phyloP scores from a whole-genome alignment of 2,113 vertebrate genomes.

The Tringa solitaria region DNA sequence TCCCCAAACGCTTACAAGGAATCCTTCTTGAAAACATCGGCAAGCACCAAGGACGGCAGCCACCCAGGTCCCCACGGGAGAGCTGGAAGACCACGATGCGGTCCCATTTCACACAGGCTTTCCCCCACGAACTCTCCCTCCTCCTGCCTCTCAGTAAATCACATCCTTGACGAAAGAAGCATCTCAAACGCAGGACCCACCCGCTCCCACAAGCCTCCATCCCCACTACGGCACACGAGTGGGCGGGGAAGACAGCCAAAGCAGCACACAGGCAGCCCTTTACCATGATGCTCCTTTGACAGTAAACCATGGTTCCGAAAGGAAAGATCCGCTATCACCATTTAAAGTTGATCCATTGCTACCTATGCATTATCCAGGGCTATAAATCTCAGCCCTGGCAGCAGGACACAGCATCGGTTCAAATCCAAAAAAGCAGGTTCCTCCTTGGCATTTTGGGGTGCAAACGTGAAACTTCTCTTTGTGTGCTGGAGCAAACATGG shows the following conservation, averaged over 20 bases:
- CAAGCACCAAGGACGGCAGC: background rate
- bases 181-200: background rate
- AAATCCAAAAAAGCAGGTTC: background rate
- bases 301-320: background rate
- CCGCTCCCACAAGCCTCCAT: background rate
- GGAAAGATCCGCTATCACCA: background rate
- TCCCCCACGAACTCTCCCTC: background rate
- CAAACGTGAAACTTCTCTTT: background rate
- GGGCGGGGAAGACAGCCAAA: background rate
- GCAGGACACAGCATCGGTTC: background rate
- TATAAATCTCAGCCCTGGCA: background rate
- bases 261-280: background rate
- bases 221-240: background rate
- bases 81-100: background rate
- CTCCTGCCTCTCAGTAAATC: background rate
- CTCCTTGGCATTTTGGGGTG: background rate
- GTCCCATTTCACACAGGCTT: background rate
- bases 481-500: background rate
- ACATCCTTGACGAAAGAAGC: background rate
- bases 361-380: background rate
- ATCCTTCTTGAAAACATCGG: background rate
- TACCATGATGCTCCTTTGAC: background rate
- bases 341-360: background rate
- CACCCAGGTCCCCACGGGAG: background rate
- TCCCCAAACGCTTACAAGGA: constrained; percentile 19